Conservation (phyloP, 2,888 invertebrate species). For the Macaria notata region DNA sequence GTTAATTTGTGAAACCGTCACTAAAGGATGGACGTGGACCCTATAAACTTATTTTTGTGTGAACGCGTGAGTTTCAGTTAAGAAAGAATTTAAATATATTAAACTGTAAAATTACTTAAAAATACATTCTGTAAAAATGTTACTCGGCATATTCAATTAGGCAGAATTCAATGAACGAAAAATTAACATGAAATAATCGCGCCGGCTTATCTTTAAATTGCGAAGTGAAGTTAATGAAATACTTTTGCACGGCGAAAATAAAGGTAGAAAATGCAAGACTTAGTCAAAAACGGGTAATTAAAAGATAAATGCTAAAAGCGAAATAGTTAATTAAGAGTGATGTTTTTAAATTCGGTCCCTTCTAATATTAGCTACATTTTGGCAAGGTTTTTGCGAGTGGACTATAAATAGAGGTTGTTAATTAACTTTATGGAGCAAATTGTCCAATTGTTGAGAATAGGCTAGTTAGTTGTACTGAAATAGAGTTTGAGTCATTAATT, state of each 20-base stretch:
- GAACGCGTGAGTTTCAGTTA: no score
- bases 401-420: slow-evolving; percentile 19
- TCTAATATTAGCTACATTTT: slow-evolving; percentile 10
- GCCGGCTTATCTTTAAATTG: not conserved
- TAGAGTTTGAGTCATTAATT: slow-evolving; percentile 26
- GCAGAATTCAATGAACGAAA: not conserved
- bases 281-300: slow-evolving; percentile 17
- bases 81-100: no score
- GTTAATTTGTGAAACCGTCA: no score
- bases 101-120: no score
- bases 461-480: slow-evolving; percentile 16
- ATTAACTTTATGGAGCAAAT: slow-evolving; percentile 17
- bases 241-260: slow-evolving; percentile 16
- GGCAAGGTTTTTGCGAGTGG: slow-evolving; percentile 4
- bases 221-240: slow-evolving; percentile 2
- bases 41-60: no score
- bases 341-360: slow-evolving; percentile 17
- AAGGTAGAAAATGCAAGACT: slow-evolving; percentile 12
- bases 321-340: slow-evolving; percentile 25
- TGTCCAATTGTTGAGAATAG: slow-evolving; percentile 10
- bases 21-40: no score
- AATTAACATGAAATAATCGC: not conserved
- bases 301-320: slow-evolving; percentile 24
- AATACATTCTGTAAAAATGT: no score
- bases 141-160: no score